Base-by-base conservation (phyloP, 1,140 invertebrate genomes). In the Sycobia sp. region DNA sequence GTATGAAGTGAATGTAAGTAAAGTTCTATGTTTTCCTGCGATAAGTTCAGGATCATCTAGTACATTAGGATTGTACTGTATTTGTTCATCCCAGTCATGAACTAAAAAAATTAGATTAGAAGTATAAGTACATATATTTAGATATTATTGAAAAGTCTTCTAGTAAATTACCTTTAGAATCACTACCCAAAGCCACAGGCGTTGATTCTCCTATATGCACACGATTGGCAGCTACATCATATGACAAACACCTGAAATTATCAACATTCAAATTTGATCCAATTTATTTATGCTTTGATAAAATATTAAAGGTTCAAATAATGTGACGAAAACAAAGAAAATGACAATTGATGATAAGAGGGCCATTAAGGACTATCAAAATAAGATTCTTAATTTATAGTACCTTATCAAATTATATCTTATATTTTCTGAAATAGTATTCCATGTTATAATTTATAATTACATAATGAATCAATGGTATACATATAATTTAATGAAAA, bases 21-120 rank as follows among this genome's bases (percentile, higher is more conserved):
- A 79, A 10, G 95, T 98, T 61, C 94, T 85, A 81, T 98, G 95
- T 80, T 96, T 97, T 22, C 95, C 96, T 41, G 94, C 94, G 70
- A 95, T 94, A 14, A 98, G 81, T 82, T 98, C 95, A 0, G 95
- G 95, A 83, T 98, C 95, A 79, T 98, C 96, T 22, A 98, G 79
- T 38, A 95, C 85, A 80, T 94, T 92, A 0, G 96, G 93, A 73
- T 91, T 89, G 75, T 97, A 97, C 27, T 88, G 86, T 22, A 83
- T 65, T 58, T 78, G 71, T 44, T 83, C 82, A 63, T 84, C 82
- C 77, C 81, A 83, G 13, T 83, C 83, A 46, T 77, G 73, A 69
- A 67, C 80, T 82, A 60, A 57, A 77, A 74, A 34, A 53, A n/a
- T n/a, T n/a, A n/a, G n/a, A n/a, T n/a, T n/a, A n/a, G n/a, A n/a